Evolutionary conservation across 2,888 invertebrate species (phyloP).

Genomic region (Drosophila antonietae): DNA sequence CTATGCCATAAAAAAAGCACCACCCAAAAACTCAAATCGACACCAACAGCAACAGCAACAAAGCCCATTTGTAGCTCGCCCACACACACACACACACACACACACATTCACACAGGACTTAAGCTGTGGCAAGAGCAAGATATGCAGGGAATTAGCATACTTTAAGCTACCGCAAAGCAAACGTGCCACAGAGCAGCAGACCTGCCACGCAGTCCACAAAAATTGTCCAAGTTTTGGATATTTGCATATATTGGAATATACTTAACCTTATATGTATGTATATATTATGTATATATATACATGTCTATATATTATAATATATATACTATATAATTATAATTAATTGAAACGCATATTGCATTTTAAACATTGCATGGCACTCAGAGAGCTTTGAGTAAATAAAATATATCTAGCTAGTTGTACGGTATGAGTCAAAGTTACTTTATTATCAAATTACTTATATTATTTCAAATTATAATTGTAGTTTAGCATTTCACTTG

Average conservation of each 20-base stretch:
- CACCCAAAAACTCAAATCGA: conserved; percentile 55
- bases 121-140: conserved; percentile 18
- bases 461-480: neutral
- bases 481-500: neutral
- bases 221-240: conserved; percentile 50
- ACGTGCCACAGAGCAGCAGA: conserved; percentile 14
- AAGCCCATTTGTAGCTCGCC: conserved; percentile 62
- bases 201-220: conserved; percentile 41
- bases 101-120: conserved; percentile 27
- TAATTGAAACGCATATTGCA: neutral
- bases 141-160: conserved; percentile 73
- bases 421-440: neutral
- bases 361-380: neutral
- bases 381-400: neutral
- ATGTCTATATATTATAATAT: neutral
- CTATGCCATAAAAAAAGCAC: conserved; percentile 75
- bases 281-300: neutral
- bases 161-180: conserved; percentile 71
- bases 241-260: conserved; percentile 36
- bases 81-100: conserved; percentile 34
- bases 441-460: neutral
- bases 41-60: conserved; percentile 39
- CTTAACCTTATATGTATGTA: neutral
- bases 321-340: neutral
- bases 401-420: neutral